These are phyloP conservation scores for Cryptophagus acutangulus DNA, from an alignment of 2,888 invertebrate genomes.

Conservation along the genomic window DNA sequence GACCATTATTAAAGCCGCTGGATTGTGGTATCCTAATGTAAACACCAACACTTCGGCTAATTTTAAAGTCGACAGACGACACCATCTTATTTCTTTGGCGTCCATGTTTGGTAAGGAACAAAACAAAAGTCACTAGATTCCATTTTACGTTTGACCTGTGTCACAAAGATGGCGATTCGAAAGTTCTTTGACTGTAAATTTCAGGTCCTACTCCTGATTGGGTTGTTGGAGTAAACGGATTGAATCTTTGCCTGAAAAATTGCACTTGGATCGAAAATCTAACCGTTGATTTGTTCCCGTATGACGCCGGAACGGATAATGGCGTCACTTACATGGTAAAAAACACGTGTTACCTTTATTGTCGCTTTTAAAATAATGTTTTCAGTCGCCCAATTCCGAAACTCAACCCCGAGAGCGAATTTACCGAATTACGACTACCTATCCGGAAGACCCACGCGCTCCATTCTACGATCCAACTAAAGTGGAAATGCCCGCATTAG, in stretches of 20 bases:
- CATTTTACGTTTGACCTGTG: conserved; percentile 7
- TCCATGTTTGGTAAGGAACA: conserved; percentile 81
- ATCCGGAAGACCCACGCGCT: conserved; percentile 84
- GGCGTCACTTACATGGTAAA: conserved; percentile 86
- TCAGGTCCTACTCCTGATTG: conserved; percentile 95
- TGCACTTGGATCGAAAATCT: conserved; percentile 87
- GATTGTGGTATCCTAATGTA: conserved; percentile 85
- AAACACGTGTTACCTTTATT: conserved; percentile 8
- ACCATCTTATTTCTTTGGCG: conserved; percentile 81
- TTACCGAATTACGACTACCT: conserved; percentile 81
- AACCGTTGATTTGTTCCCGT: conserved; percentile 82
- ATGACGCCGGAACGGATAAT: conserved; percentile 93
- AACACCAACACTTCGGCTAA: conserved; percentile 76
- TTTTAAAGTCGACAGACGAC: conserved; percentile 78
- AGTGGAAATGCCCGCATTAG: conserved; percentile 74
- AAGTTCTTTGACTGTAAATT: no score
- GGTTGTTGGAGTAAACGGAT: conserved; percentile 87
- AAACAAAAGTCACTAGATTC: neutral
- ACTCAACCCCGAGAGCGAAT: conserved; percentile 78
- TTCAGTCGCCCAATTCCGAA: conserved; percentile 72
- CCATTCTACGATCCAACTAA: conserved; percentile 82
- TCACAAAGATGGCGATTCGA: no score
- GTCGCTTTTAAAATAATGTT: neutral
- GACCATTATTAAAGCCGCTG: conserved; percentile 84
- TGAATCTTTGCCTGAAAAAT: conserved; percentile 83